Conservation (phyloP, 2,113 vertebrate genomes). For the Melanerpes aurifrons region DNA sequence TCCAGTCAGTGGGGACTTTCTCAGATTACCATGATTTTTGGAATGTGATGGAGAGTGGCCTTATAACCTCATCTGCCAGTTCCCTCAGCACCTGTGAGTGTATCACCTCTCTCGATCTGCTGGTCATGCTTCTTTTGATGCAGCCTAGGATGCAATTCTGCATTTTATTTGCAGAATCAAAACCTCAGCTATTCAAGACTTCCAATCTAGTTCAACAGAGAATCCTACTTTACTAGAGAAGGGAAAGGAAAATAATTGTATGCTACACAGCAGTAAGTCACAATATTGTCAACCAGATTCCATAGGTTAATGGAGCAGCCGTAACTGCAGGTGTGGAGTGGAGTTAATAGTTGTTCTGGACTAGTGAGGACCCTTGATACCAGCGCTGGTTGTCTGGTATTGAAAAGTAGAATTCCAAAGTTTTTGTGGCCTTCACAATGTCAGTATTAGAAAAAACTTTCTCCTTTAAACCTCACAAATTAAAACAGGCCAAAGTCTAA, state of each 20-base stretch:
- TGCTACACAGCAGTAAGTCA: background rate
- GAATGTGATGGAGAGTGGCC: too few relatives aligned
- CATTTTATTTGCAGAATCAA: background rate
- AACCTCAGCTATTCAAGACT: background rate
- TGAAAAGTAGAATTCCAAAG: background rate
- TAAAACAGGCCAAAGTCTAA: background rate
- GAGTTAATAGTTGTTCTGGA: background rate
- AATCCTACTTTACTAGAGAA: background rate
- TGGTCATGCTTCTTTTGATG: too few relatives aligned
- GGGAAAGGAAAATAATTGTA: background rate
- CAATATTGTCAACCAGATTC: background rate
- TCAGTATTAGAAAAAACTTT: background rate
- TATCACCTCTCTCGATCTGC: too few relatives aligned
- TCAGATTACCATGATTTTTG: too few relatives aligned
- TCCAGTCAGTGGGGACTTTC: too few relatives aligned
- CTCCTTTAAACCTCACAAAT: background rate
- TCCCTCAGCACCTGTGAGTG: too few relatives aligned
- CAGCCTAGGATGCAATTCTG: background rate
- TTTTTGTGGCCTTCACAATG: background rate
- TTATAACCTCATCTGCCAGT: too few relatives aligned
- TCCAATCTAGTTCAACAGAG: background rate
- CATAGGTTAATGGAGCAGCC: background rate
- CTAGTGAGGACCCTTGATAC: background rate
- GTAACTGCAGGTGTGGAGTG: background rate
- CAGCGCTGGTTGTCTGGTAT: background rate